A percentile compares a stretch with the other conserved stretches of the same genome.
phyloP scores from a whole-genome alignment of 1,140 invertebrate genomes.

The Drosophila asahinai region DNA sequence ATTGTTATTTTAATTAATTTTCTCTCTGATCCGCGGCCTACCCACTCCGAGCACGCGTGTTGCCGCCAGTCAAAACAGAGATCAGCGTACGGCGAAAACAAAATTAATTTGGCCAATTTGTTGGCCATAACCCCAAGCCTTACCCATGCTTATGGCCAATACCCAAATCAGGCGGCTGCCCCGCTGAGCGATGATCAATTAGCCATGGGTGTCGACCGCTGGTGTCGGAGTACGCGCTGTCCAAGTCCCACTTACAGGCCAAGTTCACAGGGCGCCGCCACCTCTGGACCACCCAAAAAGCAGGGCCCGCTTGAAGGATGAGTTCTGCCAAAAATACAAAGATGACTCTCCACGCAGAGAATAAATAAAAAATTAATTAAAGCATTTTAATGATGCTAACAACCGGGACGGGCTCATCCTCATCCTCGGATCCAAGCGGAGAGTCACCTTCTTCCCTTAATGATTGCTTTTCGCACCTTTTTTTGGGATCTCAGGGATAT shows the following conservation, averaged over 20 bases:
- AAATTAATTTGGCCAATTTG: constrained; percentile 82
- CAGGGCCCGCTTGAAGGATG: constrained; percentile 62
- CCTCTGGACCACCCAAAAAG: constrained; percentile 69
- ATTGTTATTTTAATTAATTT: constrained; percentile 83
- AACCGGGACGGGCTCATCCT: constrained; percentile 15
- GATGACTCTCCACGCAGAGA: background rate
- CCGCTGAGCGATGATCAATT: constrained; percentile 77
- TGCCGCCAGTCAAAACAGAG: constrained; percentile 67
- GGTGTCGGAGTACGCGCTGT: constrained; percentile 48
- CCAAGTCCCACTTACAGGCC: constrained; percentile 62
- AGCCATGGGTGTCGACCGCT: constrained; percentile 66
- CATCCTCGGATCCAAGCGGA: background rate
- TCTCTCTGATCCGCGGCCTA: constrained; percentile 26
- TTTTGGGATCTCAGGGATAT: constrained; percentile 10
- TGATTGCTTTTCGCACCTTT: constrained; percentile 80
- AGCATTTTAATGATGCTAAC: constrained; percentile 76
- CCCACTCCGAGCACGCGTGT: constrained; percentile 52
- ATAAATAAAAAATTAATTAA: constrained; percentile 76
- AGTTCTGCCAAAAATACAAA: constrained; percentile 47
- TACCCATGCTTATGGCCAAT: constrained; percentile 23
- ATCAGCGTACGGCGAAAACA: constrained; percentile 26
- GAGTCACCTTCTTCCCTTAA: constrained; percentile 45
- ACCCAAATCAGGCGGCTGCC: constrained; percentile 70
- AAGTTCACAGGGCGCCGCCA: constrained; percentile 69
- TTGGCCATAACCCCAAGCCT: constrained; percentile 36